These are phyloP conservation scores for Ooceraea biroi DNA, from an alignment of 1,140 invertebrate species.

Conservation along the genomic window DNA sequence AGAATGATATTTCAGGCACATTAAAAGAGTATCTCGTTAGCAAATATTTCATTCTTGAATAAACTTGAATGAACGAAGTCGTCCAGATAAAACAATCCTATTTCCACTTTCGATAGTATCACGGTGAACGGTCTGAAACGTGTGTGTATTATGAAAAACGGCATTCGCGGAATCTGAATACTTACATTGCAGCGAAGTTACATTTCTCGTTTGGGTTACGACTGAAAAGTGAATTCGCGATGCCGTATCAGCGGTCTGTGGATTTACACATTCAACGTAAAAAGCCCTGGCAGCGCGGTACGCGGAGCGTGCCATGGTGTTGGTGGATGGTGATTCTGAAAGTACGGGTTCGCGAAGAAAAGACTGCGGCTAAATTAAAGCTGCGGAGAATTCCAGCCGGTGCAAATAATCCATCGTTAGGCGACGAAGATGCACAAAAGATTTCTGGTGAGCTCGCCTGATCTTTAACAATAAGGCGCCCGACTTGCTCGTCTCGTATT, in stretches of 20 bases:
- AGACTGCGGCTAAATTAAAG: conserved; percentile 55
- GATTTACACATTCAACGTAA: conserved; percentile 25
- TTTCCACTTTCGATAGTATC: too few species aligned
- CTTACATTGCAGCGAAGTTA: conserved; percentile 23
- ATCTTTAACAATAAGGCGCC: conserved; percentile 54
- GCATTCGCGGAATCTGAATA: not conserved
- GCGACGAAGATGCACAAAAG: conserved; percentile 56
- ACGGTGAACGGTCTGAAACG: too few species aligned
- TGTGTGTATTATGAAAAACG: not conserved
- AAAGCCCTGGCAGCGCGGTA: conserved; percentile 22
- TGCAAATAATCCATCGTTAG: conserved; percentile 59
- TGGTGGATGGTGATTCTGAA: conserved; percentile 20
- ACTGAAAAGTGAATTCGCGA: conserved; percentile 18
- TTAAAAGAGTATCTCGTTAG: not conserved
- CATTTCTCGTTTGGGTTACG: conserved; percentile 12
- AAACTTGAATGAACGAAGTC: too few species aligned
- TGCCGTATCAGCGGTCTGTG: conserved; percentile 28
- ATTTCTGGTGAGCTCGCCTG: conserved; percentile 54
- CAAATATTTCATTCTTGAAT: too few species aligned
- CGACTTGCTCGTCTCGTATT: conserved; percentile 48
- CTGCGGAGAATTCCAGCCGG: conserved; percentile 37
- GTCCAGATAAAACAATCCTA: too few species aligned
- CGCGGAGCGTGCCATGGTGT: not conserved
- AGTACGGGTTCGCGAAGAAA: conserved; percentile 20
- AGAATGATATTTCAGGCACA: not conserved